phyloP scores from a whole-genome alignment of 2,113 vertebrate species.

The Rhipidura dahli region DNA sequence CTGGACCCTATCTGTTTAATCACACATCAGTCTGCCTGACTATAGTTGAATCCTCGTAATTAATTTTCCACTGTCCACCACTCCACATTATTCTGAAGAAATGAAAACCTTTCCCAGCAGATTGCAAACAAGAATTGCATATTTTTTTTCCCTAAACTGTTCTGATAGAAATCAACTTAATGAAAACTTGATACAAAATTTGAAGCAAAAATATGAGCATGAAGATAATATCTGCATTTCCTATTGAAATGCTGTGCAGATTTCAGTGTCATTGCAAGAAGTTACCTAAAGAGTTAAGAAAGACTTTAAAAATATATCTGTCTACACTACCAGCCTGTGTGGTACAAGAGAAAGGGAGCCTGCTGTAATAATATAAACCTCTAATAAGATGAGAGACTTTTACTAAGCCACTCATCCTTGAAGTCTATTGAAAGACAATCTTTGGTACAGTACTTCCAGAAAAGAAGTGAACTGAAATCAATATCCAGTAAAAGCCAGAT shows the following conservation, averaged over 20 bases:
- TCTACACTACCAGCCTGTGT: not conserved
- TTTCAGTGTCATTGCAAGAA: not conserved
- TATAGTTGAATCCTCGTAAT: not conserved
- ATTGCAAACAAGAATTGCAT: not conserved
- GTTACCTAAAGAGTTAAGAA: not conserved
- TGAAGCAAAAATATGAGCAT: not conserved
- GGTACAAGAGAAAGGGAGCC: not conserved
- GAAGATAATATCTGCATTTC: not conserved
- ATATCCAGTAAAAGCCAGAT: slow-evolving; percentile 40
- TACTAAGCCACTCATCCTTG: slow-evolving; percentile 13
- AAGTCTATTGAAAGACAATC: slow-evolving; percentile 40
- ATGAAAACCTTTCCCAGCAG: not conserved
- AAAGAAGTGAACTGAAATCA: slow-evolving; percentile 42
- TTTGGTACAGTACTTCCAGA: slow-evolving; percentile 31
- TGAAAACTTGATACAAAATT: not conserved
- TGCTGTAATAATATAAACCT: slow-evolving; percentile 17
- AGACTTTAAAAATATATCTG: not conserved
- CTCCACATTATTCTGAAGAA: not conserved
- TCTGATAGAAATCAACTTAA: not conserved
- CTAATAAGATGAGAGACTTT: slow-evolving; percentile 38
- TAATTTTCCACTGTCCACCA: not conserved
- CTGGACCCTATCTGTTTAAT: not conserved
- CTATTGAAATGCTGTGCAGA: not conserved
- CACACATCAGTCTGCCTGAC: not conserved
- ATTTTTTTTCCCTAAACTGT: not conserved